Evolutionary conservation across 2,888 invertebrate species (phyloP).

Genomic region (Scaptomyza polygonia): DNA sequence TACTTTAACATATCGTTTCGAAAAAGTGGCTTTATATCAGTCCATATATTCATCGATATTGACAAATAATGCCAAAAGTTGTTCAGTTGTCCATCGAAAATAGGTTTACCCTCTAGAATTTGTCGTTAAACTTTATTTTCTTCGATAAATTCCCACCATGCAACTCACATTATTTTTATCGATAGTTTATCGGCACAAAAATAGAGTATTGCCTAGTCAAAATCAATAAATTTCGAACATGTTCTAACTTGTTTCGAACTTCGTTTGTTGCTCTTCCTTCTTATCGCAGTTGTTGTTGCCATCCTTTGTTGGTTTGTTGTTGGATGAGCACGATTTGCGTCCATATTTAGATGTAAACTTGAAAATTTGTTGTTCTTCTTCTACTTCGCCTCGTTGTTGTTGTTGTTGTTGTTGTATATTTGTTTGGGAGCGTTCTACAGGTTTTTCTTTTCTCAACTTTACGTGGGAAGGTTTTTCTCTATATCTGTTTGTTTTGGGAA

Average conservation of each 20-base stretch:
- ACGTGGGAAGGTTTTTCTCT: conserved; percentile 52
- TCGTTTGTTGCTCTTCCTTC: too few relatives aligned
- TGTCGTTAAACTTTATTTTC: too few relatives aligned
- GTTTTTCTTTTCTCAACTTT: conserved; percentile 51
- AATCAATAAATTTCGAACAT: too few relatives aligned
- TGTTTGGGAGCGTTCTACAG: conserved; percentile 56
- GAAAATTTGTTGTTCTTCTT: conserved; percentile 53
- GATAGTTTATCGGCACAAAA: too few relatives aligned
- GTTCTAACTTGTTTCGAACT: background rate
- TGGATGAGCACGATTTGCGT: conserved; percentile 55
- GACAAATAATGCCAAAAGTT: too few relatives aligned
- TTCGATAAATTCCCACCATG: too few relatives aligned
- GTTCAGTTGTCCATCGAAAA: too few relatives aligned
- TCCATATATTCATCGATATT: too few relatives aligned
- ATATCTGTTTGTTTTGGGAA: background rate
- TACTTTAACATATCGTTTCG: too few relatives aligned
- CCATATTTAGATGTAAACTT: conserved; percentile 68
- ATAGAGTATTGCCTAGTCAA: conserved; percentile 4
- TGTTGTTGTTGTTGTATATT: background rate
- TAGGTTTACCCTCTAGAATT: too few relatives aligned
- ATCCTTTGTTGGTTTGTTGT: conserved; percentile 14
- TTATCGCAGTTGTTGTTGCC: background rate
- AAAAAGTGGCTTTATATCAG: too few relatives aligned
- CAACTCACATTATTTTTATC: too few relatives aligned
- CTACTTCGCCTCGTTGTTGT: background rate